These are phyloP conservation scores for Drosophila neocordata DNA, from an alignment of 1,140 invertebrate species.

Conservation along the genomic window DNA sequence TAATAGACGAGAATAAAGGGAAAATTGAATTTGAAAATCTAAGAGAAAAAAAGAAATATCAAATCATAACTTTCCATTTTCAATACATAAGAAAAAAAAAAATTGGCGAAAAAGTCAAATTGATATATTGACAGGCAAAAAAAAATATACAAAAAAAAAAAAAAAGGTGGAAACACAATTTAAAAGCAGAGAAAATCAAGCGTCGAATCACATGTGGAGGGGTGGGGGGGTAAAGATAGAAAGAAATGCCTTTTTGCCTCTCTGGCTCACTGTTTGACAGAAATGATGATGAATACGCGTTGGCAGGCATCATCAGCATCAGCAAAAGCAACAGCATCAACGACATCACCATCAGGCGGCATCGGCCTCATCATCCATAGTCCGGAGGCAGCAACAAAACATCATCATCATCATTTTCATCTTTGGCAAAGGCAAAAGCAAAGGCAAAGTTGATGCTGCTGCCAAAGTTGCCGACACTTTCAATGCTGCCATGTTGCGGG, in stretches of 20 bases:
- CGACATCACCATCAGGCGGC: slow-evolving; percentile 3
- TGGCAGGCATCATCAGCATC: slow-evolving; percentile 36
- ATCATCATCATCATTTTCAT: slow-evolving; percentile 49
- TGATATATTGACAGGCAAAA: slow-evolving; percentile 35
- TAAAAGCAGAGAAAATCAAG: slow-evolving; percentile 56
- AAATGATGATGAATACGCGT: slow-evolving; percentile 54
- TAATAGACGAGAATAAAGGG: slow-evolving; percentile 27
- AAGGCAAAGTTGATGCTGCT: slow-evolving; percentile 18
- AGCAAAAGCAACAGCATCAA: slow-evolving; percentile 19
- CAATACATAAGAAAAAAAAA: background rate
- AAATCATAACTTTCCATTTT: slow-evolving; percentile 52
- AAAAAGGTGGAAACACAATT: slow-evolving; percentile 48
- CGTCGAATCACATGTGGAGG: slow-evolving; percentile 21
- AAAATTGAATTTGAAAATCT: slow-evolving; percentile 13
- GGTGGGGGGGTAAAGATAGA: background rate
- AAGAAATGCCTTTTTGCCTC: background rate
- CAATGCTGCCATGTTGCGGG: slow-evolving; percentile 21
- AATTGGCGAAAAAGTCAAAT: slow-evolving; percentile 39
- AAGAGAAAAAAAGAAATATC: background rate
- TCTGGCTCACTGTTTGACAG: slow-evolving; percentile 32
- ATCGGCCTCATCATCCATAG: slow-evolving; percentile 10
- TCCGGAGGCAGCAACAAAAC: slow-evolving; percentile 12
- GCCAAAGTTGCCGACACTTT: slow-evolving; percentile 10
- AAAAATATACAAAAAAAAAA: no score
- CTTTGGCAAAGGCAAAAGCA: slow-evolving; percentile 42